Percentiles rank a stretch among this genome's conserved stretches.
Evolutionary conservation across 2,113 vertebrate genomes (phyloP).

Genomic region (Platysternon megacephalum): DNA sequence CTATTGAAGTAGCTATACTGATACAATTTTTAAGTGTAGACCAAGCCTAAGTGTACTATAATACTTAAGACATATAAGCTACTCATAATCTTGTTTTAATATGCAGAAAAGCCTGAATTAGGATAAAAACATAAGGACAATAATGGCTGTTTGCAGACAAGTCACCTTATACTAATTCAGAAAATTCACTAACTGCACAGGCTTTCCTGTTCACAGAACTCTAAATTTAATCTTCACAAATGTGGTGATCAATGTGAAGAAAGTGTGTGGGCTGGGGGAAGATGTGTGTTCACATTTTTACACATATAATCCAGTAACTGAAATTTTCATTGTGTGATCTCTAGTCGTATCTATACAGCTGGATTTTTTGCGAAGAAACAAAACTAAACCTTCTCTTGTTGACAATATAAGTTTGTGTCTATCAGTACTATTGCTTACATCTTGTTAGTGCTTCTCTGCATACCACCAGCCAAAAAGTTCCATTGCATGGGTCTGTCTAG

Average conservation of each 20-base stretch:
- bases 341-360: not conserved
- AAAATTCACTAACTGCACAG: not conserved
- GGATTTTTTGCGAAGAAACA: not conserved
- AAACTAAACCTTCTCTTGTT: not conserved
- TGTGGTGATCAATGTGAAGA: not conserved
- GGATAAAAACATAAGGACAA: not conserved
- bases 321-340: not conserved
- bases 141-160: not conserved
- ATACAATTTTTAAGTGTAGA: not conserved
- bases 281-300: not conserved
- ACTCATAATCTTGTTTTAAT: not conserved
- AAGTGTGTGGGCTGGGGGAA: not conserved
- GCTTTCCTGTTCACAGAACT: not conserved
- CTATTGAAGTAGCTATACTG: not conserved
- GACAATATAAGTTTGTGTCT: not conserved
- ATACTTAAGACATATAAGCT: not conserved
- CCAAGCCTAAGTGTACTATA: not conserved
- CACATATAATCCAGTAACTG: not conserved
- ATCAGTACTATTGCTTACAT: not conserved
- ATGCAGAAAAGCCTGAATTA: not conserved
- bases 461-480: not conserved
- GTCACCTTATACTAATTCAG: not conserved
- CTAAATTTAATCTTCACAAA: not conserved
- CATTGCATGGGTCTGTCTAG: not conserved
- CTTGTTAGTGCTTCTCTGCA: not conserved